Conservation (phyloP, 2,888 invertebrate genomes). For the Ceriagrion tenellum region DNA sequence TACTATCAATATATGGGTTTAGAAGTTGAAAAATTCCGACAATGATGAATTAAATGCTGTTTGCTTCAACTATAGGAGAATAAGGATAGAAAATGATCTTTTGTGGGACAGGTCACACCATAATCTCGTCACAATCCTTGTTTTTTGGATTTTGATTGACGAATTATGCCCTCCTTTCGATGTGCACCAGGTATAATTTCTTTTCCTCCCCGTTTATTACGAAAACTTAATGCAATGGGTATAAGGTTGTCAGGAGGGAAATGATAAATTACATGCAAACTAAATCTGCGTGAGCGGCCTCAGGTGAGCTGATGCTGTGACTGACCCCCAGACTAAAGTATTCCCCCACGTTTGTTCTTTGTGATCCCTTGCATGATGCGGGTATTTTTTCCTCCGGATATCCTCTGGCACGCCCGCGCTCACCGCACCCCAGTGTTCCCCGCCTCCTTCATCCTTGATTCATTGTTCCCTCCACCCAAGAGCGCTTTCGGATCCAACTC, state of each 20-base stretch:
- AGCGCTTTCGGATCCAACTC: background rate
- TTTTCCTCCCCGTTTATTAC: background rate
- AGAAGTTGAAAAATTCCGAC: too few species aligned
- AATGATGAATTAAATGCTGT: too few species aligned
- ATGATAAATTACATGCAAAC: background rate
- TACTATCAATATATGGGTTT: too few species aligned
- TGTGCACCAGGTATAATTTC: background rate
- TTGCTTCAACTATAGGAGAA: too few species aligned
- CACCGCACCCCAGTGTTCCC: background rate
- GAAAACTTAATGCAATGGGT: background rate
- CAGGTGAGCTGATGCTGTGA: background rate
- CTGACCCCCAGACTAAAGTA: background rate
- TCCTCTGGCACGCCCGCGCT: background rate
- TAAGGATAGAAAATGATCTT: too few species aligned
- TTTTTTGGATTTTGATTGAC: too few species aligned
- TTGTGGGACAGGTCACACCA: too few species aligned
- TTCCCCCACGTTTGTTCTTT: background rate
- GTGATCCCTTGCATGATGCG: background rate
- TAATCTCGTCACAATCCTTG: too few species aligned
- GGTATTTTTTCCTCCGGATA: background rate
- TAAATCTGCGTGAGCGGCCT: background rate
- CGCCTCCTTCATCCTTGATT: background rate
- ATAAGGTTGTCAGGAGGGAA: background rate
- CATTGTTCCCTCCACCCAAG: background rate
- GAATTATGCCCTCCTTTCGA: too few species aligned